Percentiles rank a stretch among this genome's conserved stretches.
These are phyloP conservation scores for Pyrocoelia pectoralis DNA, from an alignment of 2,888 invertebrate genomes.

Conservation along the genomic window DNA sequence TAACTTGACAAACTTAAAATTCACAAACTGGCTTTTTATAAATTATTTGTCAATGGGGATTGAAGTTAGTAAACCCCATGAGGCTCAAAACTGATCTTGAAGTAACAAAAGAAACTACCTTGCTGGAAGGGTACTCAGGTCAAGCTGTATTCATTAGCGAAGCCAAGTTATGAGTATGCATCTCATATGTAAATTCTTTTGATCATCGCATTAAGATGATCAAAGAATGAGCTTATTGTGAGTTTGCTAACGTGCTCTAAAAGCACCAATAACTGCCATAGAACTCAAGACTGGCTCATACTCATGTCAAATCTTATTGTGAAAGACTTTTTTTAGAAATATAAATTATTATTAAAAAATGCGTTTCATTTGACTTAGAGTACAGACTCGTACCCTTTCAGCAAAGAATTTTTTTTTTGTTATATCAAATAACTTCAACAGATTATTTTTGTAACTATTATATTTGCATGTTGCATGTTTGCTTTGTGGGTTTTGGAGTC, in stretches of 20 bases:
- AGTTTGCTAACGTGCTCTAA: slow-evolving; percentile 53
- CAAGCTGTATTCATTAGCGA: slow-evolving; percentile 42
- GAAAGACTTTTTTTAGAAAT: slow-evolving; percentile 60
- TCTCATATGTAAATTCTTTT: slow-evolving; percentile 46
- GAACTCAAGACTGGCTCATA: slow-evolving; percentile 56
- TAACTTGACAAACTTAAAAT: neutral
- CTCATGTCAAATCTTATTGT: slow-evolving; percentile 58
- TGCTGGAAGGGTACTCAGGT: slow-evolving; percentile 59
- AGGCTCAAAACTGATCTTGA: slow-evolving; percentile 34
- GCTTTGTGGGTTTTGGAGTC: slow-evolving; percentile 49
- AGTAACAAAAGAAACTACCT: slow-evolving; percentile 43
- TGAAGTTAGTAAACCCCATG: slow-evolving; percentile 36
- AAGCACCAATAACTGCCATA: slow-evolving; percentile 51
- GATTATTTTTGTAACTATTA: slow-evolving; percentile 16
- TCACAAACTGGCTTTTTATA: slow-evolving; percentile 1
- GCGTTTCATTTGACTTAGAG: slow-evolving; percentile 43
- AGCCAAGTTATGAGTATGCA: slow-evolving; percentile 37
- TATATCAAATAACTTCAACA: slow-evolving; percentile 5
- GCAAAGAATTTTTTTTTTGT: slow-evolving; percentile 42
- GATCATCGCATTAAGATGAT: slow-evolving; percentile 14
- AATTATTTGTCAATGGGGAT: slow-evolving; percentile 23
- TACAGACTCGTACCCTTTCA: slow-evolving; percentile 57
- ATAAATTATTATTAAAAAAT: slow-evolving; percentile 55
- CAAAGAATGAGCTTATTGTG: slow-evolving; percentile 42
- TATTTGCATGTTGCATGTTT: slow-evolving; percentile 49